Evolutionary conservation across 2,113 vertebrate species (phyloP), one percentile per base, ranked within the genome.

Genomic region (Leptobrachium ailaonicum): DNA sequence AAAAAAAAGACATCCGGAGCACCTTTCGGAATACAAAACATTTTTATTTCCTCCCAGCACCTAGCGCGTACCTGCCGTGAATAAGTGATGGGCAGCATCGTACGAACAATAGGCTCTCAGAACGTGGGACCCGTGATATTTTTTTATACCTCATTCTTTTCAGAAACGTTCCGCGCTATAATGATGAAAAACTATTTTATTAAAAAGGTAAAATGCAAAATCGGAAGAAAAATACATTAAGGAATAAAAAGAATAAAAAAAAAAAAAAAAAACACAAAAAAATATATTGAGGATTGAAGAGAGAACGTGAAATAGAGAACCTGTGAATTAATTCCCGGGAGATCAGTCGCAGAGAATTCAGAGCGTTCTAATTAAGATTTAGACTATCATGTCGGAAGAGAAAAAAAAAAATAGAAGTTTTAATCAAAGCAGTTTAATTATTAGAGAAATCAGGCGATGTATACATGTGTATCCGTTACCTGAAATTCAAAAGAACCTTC

Each of bases 281-380:
- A 50, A 44, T 45, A 71, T 71, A 71, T 44, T 32, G 50, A n/a
- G 43, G 43, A n/a, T n/a, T 3, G 63, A 32, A 71, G 50, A 71
- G 68, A 71, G 47, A 71, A 71, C 41, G 47, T 71, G 12, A 50
- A 71, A 71, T 13, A 13, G 45, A 71, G 68, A 71, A 71, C 44
- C 44, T 47, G 68, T 50, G 44, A 71, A 71, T 71, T 71, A 47
- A 71, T 50, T 71, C 68, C 45, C 8, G 4, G 6, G 68, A 71
- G 68, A 71, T 71, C 68, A 71, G 68, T 71, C 45, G 50, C 67
- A 2, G 67, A 44, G 41, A 42, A 42, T 41, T 12, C 2, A 32
- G 63, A 66, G 43, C 13, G 9, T n/a, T 71, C 68, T 32, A 71
- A 71, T 71, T 50, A 71, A 50, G 63, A 60, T 60, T 60, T 60